Conservation (phyloP, 1,140 invertebrate species). For the Penaeus chinensis region DNA sequence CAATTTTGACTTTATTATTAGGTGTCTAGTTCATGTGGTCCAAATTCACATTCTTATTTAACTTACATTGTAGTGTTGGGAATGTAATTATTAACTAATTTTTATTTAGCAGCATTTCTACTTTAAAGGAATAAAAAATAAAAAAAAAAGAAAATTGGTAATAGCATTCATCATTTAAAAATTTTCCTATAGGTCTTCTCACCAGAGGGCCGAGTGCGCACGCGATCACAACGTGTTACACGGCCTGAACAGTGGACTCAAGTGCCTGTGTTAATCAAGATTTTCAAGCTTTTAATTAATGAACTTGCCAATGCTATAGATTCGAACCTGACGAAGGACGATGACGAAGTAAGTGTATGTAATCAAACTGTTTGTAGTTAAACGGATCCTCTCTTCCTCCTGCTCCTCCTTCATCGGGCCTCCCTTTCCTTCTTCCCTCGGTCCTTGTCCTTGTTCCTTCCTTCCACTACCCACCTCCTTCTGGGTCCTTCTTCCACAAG, state of each 20-base stretch:
- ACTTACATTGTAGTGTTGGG: too few species aligned
- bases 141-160: too few species aligned
- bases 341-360: slow-evolving; percentile 57
- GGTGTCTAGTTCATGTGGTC: too few species aligned
- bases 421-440: not conserved
- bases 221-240: slow-evolving; percentile 69
- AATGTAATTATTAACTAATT: not conserved
- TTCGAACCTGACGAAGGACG: slow-evolving; percentile 66
- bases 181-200: slow-evolving; percentile 55
- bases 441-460: not conserved
- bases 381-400: not conserved
- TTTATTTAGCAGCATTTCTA: not conserved
- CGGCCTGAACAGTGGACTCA: slow-evolving; percentile 71
- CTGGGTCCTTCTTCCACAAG: not conserved
- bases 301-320: slow-evolving; percentile 73
- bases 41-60: too few species aligned
- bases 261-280: slow-evolving; percentile 74
- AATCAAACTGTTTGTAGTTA: too few species aligned
- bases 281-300: slow-evolving; percentile 74
- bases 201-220: slow-evolving; percentile 68
- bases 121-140: too few species aligned
- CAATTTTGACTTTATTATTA: too few species aligned
- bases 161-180: too few species aligned
- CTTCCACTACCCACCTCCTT: not conserved
- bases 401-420: slow-evolving; percentile 61